Base-by-base conservation (phyloP, 1,140 invertebrate species). In the Drosophila hydei region DNA sequence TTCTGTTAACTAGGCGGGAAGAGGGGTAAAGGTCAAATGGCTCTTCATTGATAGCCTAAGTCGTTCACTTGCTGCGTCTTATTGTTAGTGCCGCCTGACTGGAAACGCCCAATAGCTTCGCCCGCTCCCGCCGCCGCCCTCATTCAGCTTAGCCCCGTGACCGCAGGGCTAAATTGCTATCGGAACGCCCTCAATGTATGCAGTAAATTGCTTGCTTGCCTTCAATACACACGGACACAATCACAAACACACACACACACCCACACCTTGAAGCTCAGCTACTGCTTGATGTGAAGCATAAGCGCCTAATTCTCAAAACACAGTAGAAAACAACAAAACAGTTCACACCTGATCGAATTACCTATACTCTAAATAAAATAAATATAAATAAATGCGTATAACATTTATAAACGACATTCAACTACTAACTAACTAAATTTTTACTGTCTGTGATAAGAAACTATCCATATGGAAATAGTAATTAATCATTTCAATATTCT, bases 221-320 rank as follows among this genome's bases (percentile, higher is more conserved):
- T 60, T 51, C 51, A 40, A 54, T 63, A 38, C 48, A 38, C 47
- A 67, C 64, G n/a, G n/a, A 65, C 75, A 64, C 52, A 64, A 43
- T 42, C 23, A 50, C 59, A 56, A 33, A 55, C 19, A 25, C 43
- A 25, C 43, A 14, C 18, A n/a, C 5, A 14, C 21, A 51, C 42
- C 21, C 16, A 9, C 68, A 85, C 79, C 75, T 83, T 56, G 18
- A 51, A 69, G 65, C 58, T 47, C 36, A 19, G 19, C 33, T 18
- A 43, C 30, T 33, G 58, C 45, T 68, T 42, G 43, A n/a, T 47
- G 58, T 64, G 52, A 58, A 19, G 63, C 67, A 60, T 81, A 87
- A 77, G 75, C 80, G 70, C 74, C 62, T 80, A 87, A 87, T 87
- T 81, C 74, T 60, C 64, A 68, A 81, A 64, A 65, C 60, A 77